These are phyloP conservation scores for Calosoma granatense DNA, from an alignment of 1,140 invertebrate genomes.

Conservation along the genomic window DNA sequence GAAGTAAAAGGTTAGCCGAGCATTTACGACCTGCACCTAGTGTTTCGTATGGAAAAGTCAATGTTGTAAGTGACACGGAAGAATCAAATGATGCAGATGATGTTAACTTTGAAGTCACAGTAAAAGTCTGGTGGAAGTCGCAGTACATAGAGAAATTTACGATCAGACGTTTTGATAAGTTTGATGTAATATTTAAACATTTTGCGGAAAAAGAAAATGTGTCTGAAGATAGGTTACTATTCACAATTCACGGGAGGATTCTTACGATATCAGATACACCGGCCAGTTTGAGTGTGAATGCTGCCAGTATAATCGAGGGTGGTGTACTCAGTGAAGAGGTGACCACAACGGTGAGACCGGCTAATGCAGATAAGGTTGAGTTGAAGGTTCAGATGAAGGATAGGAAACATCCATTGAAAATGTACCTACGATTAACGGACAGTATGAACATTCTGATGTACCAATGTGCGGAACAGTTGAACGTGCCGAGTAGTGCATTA, in stretches of 20 bases:
- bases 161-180: constrained; percentile 12
- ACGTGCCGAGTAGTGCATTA: constrained; percentile 16
- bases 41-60: no score
- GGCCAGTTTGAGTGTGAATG: constrained; percentile 20
- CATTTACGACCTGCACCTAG: no score
- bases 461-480: constrained; percentile 20
- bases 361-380: constrained; percentile 3
- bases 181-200: constrained; percentile 18
- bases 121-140: neutral
- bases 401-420: constrained; percentile 16
- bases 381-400: constrained; percentile 19
- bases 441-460: constrained; percentile 15
- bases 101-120: neutral
- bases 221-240: constrained; percentile 14
- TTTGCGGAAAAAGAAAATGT: constrained; percentile 18
- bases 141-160: neutral
- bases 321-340: constrained; percentile 4
- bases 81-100: neutral
- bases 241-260: constrained; percentile 17
- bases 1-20: no score
- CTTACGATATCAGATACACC: constrained; percentile 19
- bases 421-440: neutral
- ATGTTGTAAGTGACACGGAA: neutral
- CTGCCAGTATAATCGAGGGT: neutral
- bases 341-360: neutral